Conservation (phyloP, 1,140 invertebrate species). For the Gerris buenoi region DNA sequence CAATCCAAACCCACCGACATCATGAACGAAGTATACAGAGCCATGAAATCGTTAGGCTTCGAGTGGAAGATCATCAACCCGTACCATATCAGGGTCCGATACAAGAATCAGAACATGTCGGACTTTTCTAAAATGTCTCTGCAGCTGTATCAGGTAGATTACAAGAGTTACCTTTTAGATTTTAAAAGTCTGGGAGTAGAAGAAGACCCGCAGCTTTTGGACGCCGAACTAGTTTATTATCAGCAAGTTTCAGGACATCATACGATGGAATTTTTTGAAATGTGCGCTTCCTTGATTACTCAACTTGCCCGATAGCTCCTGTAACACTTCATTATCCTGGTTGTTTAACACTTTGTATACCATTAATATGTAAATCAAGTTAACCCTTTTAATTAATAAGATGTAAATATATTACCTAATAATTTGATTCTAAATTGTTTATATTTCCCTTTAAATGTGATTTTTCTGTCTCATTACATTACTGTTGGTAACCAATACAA, state of each 20-base stretch:
- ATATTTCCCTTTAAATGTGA: too few species aligned
- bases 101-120: constrained; percentile 55
- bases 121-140: constrained; percentile 92
- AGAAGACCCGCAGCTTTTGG: constrained; percentile 31
- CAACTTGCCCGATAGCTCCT: constrained; percentile 86
- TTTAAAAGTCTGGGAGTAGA: constrained; percentile 87
- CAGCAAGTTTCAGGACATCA: constrained; percentile 45
- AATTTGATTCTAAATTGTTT: too few species aligned
- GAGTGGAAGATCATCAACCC: constrained; percentile 98
- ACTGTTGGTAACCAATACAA: too few species aligned
- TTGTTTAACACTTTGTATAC: too few species aligned
- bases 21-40: constrained; percentile 98
- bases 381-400: too few species aligned
- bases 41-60: constrained; percentile 95
- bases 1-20: constrained; percentile 99
- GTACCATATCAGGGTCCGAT: constrained; percentile 80
- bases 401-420: too few species aligned
- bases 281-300: constrained; percentile 96
- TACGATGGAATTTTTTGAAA: constrained; percentile 99
- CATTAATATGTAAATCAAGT: too few species aligned
- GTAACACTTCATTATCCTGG: too few species aligned
- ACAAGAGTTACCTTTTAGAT: constrained; percentile 91
- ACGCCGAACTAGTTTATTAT: constrained; percentile 22
- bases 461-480: too few species aligned
- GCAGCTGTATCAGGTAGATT: constrained; percentile 97